These are phyloP conservation scores for Crotalus horridus DNA, from an alignment of 2,113 vertebrate genomes.

Conservation along the genomic window DNA sequence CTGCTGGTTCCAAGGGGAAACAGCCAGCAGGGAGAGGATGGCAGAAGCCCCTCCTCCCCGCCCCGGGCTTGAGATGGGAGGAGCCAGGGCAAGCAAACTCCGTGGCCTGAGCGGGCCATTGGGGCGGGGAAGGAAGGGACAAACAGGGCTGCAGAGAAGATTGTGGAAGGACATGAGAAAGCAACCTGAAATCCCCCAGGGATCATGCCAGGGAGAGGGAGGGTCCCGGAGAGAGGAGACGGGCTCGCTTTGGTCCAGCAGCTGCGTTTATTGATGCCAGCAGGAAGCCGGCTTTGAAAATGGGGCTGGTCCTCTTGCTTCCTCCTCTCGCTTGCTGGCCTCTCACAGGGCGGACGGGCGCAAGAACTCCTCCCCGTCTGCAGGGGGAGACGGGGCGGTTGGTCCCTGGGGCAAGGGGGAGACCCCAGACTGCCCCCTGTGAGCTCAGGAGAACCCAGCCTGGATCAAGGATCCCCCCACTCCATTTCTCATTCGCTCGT, in stretches of 20 bases:
- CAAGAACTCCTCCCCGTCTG: not conserved
- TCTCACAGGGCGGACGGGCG: not conserved
- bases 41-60: not conserved
- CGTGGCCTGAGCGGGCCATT: not conserved
- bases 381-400: not conserved
- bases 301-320: not conserved
- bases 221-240: not conserved
- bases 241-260: not conserved
- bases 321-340: not conserved
- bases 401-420: not conserved
- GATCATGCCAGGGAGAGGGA: not conserved
- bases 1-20: not conserved
- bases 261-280: not conserved
- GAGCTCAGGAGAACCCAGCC: not conserved
- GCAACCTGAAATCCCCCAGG: not conserved
- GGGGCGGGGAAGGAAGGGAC: not conserved
- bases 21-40: not conserved
- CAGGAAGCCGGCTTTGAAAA: not conserved
- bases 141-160: not conserved
- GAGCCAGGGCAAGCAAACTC: not conserved
- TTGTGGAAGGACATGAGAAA: too few species aligned
- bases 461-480: not conserved
- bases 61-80: not conserved
- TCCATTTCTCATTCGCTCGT: not conserved
- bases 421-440: too few species aligned